Conservation (phyloP, 2,888 invertebrate genomes). For the Cephalotes varians region DNA sequence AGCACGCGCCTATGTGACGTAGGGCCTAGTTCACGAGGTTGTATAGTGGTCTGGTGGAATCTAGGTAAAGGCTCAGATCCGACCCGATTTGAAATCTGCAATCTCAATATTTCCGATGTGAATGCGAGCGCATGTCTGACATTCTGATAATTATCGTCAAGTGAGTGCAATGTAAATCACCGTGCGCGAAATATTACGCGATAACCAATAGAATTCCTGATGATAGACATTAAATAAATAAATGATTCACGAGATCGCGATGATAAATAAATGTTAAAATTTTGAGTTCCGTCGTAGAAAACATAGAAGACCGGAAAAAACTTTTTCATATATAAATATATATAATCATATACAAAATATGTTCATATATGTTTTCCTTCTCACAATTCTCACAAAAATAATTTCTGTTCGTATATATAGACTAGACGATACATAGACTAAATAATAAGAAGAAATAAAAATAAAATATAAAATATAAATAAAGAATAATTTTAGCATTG, state of each 20-base stretch:
- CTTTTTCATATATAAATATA: no score
- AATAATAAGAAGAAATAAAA: no score
- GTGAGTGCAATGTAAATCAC: not conserved
- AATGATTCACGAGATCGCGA: not conserved
- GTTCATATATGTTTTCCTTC: no score
- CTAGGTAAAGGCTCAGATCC: conserved; percentile 31
- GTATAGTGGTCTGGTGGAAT: conserved; percentile 14
- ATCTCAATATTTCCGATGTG: conserved; percentile 8
- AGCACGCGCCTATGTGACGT: conserved; percentile 19
- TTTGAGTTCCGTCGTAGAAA: no score
- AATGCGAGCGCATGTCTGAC: not conserved
- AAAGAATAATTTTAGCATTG: no score
- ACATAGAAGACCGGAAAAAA: no score
- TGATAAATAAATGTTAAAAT: conserved; percentile 2
- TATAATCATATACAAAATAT: no score
- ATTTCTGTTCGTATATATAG: no score
- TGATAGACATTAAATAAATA: not conserved
- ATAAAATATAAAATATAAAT: no score
- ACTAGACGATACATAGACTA: no score
- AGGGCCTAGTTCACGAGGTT: conserved; percentile 14
- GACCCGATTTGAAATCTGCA: conserved; percentile 19
- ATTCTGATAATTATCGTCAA: not conserved
- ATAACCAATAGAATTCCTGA: no score
- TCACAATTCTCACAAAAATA: no score
- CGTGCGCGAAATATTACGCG: not conserved